Evolutionary conservation across 2,113 vertebrate species (phyloP).

Genomic region (Psilopsiagon aymara): DNA sequence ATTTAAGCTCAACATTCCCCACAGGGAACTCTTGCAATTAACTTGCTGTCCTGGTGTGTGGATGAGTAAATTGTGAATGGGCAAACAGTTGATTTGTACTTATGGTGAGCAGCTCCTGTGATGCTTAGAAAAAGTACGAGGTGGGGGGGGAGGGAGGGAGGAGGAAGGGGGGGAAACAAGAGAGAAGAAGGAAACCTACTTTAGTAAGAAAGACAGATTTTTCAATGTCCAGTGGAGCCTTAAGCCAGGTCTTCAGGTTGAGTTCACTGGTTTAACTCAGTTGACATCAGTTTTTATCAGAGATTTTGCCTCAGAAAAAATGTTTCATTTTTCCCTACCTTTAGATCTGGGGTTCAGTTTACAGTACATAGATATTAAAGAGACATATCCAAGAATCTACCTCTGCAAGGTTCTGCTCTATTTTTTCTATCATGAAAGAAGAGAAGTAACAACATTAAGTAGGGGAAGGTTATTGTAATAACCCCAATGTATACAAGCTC

Average conservation of each 20-base stretch:
- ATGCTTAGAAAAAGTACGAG: conserved; percentile 44
- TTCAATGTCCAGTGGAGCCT: neutral
- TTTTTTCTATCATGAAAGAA: neutral
- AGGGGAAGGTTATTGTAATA: neutral
- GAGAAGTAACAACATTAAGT: neutral
- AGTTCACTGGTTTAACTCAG: neutral
- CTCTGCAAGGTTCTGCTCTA: neutral
- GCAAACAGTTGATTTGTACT: conserved; percentile 68
- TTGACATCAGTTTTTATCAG: conserved; percentile 11
- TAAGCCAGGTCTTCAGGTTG: neutral
- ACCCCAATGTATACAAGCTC: neutral
- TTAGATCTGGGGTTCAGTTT: neutral
- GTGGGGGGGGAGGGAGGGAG: neutral
- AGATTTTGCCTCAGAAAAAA: neutral
- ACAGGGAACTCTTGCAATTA: conserved; percentile 68
- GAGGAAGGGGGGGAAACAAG: neutral
- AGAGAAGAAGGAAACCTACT: neutral
- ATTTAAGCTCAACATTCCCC: conserved; percentile 59
- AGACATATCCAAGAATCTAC: neutral
- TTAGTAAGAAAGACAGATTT: neutral
- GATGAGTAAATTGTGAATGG: conserved; percentile 68
- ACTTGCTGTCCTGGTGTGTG: conserved; percentile 70
- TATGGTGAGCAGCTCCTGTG: conserved; percentile 57
- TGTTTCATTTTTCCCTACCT: neutral
- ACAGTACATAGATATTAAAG: neutral